These are phyloP conservation scores for Cydia pomonella DNA, from an alignment of 1,140 invertebrate genomes.

Conservation along the genomic window DNA sequence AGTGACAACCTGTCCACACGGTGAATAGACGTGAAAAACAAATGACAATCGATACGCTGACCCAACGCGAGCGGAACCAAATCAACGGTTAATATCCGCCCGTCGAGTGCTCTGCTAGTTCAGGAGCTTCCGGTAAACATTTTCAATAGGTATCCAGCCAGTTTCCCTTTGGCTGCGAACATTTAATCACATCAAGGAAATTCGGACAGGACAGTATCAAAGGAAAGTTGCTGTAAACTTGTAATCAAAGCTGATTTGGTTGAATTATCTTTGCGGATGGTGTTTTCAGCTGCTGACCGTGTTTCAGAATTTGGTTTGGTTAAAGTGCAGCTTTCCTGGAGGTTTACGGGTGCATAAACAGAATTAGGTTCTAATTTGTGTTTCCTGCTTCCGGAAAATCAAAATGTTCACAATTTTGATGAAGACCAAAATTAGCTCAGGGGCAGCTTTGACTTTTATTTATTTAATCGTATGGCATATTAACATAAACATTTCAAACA, in stretches of 20 bases:
- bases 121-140: constrained; percentile 23
- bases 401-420: too few relatives aligned
- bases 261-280: not conserved
- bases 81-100: constrained; percentile 23
- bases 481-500: too few relatives aligned
- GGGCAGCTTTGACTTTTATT: too few relatives aligned
- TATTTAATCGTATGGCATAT: too few relatives aligned
- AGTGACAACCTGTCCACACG: not conserved
- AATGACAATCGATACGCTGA: constrained; percentile 12
- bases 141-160: constrained; percentile 17
- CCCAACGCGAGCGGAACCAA: constrained; percentile 9
- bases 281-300: not conserved
- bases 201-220: constrained; percentile 20
- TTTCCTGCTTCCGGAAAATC: too few relatives aligned
- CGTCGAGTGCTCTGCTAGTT: constrained; percentile 1
- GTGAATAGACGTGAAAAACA: constrained; percentile 10
- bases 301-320: not conserved
- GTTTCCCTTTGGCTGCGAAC: constrained; percentile 8
- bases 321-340: not conserved
- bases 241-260: constrained; percentile 5
- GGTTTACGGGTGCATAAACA: not conserved
- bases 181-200: constrained; percentile 28
- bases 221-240: not conserved
- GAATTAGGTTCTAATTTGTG: too few relatives aligned
- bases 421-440: too few relatives aligned